Percentiles rank a stretch among this genome's conserved stretches.
phyloP scores from a whole-genome alignment of 1,140 invertebrate species.

The Trichonephila inaurata region DNA sequence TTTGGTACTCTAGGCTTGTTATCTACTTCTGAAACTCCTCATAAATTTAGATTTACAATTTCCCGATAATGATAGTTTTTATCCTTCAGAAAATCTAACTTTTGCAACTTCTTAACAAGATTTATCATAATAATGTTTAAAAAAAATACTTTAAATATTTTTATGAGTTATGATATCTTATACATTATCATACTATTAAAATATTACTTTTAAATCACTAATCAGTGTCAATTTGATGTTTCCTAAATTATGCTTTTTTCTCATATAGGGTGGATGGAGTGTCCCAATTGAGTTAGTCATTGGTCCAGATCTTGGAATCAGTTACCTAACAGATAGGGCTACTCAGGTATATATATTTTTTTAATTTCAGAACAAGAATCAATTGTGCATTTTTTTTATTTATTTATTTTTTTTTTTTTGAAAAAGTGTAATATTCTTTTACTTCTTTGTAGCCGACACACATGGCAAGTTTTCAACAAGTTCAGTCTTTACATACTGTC shows the following conservation, averaged over 20 bases:
- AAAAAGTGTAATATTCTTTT: background rate
- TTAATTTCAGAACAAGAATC: background rate
- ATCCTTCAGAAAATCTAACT: too few species aligned
- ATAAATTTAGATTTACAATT: too few species aligned
- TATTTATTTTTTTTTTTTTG: too few species aligned
- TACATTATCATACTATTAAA: too few species aligned
- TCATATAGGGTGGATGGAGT: slow-evolving; percentile 91
- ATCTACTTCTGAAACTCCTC: too few species aligned
- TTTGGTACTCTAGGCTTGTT: too few species aligned
- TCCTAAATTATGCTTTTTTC: slow-evolving; percentile 62
- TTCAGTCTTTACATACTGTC: slow-evolving; percentile 89
- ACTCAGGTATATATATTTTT: slow-evolving; percentile 82
- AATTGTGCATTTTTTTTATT: background rate
- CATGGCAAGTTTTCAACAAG: slow-evolving; percentile 90
- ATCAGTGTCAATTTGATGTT: background rate
- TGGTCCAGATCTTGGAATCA: slow-evolving; percentile 95
- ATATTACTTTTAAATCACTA: too few species aligned
- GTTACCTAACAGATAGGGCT: slow-evolving; percentile 87
- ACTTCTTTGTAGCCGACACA: slow-evolving; percentile 85
- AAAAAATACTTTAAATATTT: too few species aligned
- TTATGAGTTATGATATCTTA: background rate
- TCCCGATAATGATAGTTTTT: too few species aligned
- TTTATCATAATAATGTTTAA: too few species aligned
- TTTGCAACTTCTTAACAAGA: too few species aligned
- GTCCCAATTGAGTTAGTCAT: slow-evolving; percentile 97